These are phyloP conservation scores for Rhincodon typus DNA, from an alignment of 2,797 vertebrate genomes.

Conservation along the genomic window DNA sequence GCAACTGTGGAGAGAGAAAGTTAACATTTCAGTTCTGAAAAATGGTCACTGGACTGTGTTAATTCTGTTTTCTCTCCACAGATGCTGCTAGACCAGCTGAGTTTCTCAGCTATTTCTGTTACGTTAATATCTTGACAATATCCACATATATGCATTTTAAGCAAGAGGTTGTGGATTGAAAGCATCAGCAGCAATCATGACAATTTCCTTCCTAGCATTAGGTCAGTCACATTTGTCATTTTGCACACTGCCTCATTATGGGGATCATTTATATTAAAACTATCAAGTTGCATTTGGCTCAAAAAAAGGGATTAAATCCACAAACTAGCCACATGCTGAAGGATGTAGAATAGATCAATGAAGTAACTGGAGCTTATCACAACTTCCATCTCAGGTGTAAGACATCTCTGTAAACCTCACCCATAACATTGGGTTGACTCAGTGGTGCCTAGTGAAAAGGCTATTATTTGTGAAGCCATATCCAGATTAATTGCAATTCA, in stretches of 20 bases:
- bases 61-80: no score
- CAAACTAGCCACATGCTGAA: not conserved
- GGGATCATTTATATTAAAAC: not conserved
- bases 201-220: not conserved
- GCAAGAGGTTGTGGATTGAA: not conserved
- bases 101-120: no score
- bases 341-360: not conserved
- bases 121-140: not conserved
- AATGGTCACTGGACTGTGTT: no score
- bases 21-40: no score
- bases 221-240: not conserved
- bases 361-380: not conserved
- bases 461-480: not conserved
- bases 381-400: not conserved
- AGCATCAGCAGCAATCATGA: not conserved
- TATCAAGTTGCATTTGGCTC: not conserved
- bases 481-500: not conserved
- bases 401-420: not conserved
- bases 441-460: not conserved
- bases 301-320: not conserved
- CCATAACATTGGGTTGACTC: not conserved
- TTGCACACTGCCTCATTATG: not conserved
- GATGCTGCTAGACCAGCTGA: no score
- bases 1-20: no score
- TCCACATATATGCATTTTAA: not conserved